Conservation (phyloP, 2,888 invertebrate species). For the Drosophila eohydei region DNA sequence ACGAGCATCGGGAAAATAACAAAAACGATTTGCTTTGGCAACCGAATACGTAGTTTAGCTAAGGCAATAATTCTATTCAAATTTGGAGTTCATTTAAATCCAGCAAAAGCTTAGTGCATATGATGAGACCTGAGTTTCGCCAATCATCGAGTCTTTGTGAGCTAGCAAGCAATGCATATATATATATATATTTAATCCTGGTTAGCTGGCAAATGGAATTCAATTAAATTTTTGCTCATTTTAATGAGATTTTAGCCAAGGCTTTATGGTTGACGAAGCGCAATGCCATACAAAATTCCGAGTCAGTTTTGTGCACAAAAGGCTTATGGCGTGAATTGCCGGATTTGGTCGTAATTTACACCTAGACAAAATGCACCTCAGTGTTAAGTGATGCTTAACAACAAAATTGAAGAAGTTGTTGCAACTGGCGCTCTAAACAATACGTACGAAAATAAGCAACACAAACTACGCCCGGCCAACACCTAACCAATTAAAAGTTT, state of each 20-base stretch:
- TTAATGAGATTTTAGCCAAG: slow-evolving; percentile 5
- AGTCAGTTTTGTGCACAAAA: slow-evolving; percentile 3
- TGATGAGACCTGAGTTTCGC: too few relatives aligned
- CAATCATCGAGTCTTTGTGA: too few relatives aligned
- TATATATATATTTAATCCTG: too few relatives aligned
- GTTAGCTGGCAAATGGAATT: slow-evolving; percentile 3
- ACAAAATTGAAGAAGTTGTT: slow-evolving; percentile 26
- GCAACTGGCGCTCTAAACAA: slow-evolving; percentile 43
- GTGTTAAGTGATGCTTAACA: slow-evolving; percentile 48
- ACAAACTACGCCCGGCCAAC: slow-evolving; percentile 44
- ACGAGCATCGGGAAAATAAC: not conserved
- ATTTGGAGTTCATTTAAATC: not conserved
- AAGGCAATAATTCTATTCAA: not conserved
- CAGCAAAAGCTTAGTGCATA: too few relatives aligned
- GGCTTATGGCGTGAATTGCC: slow-evolving; percentile 1
- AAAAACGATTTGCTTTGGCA: not conserved
- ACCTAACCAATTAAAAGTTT: slow-evolving; percentile 72
- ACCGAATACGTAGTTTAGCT: not conserved
- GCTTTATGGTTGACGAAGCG: slow-evolving; percentile 13
- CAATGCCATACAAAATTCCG: slow-evolving; percentile 9
- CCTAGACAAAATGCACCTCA: slow-evolving; percentile 15
- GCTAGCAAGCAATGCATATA: too few relatives aligned
- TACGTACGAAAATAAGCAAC: slow-evolving; percentile 23
- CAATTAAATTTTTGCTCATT: slow-evolving; percentile 4
- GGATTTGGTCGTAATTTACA: slow-evolving; percentile 6